Evolutionary conservation across 2,888 invertebrate genomes (phyloP).

Genomic region (Trichogramma evanescens): DNA sequence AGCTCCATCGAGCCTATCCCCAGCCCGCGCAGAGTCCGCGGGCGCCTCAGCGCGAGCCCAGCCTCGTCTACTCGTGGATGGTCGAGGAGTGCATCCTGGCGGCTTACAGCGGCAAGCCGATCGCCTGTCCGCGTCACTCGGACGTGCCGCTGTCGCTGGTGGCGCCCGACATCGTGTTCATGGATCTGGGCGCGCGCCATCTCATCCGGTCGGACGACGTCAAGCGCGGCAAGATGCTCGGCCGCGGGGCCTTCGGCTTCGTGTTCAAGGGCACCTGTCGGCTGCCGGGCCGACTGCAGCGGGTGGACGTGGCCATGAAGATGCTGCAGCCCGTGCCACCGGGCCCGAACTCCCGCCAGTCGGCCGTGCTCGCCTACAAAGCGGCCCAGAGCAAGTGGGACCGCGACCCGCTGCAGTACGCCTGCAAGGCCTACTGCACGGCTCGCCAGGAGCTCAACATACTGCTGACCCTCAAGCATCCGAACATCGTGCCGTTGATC

Average conservation of each 20-base stretch:
- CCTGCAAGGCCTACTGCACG: conserved; percentile 93
- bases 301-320: conserved; percentile 81
- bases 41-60: conserved; percentile 27
- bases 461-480: conserved; percentile 74
- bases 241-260: conserved; percentile 97
- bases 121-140: conserved; percentile 76
- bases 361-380: conserved; percentile 56
- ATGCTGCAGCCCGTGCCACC: conserved; percentile 92
- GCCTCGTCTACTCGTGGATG: conserved; percentile 70
- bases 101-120: conserved; percentile 66
- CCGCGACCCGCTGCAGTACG: conserved; percentile 82
- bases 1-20: conserved; percentile 24
- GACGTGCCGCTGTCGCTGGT: conserved; percentile 67
- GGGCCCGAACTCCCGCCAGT: conserved; percentile 61
- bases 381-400: conserved; percentile 82
- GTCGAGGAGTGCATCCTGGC: conserved; percentile 93
- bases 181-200: conserved; percentile 77
- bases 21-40: too few species aligned
- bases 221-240: conserved; percentile 67
- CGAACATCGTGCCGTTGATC: conserved; percentile 85
- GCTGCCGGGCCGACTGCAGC: conserved; percentile 52
- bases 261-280: conserved; percentile 79
- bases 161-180: conserved; percentile 91
- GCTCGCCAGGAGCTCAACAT: conserved; percentile 91
- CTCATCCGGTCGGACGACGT: conserved; percentile 79